phyloP scores from a whole-genome alignment of 2,797 vertebrate species.

The Balearica regulorum region DNA sequence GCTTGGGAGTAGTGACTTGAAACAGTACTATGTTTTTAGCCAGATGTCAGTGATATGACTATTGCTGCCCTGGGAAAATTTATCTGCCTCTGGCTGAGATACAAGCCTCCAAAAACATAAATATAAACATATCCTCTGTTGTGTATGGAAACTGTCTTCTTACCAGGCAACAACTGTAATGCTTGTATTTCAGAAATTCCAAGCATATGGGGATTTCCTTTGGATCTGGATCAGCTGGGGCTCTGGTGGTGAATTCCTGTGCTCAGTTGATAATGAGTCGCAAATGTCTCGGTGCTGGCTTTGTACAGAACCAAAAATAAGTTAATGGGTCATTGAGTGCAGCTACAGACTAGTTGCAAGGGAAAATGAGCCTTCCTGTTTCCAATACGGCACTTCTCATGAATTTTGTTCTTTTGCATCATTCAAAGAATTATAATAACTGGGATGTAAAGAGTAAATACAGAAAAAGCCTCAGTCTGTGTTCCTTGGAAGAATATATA shows the following conservation, averaged over 20 bases:
- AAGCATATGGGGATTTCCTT: slow-evolving; percentile 54
- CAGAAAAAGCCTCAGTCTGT: slow-evolving; percentile 36
- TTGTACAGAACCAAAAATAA: slow-evolving; percentile 32
- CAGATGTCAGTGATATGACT: neutral
- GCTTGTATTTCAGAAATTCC: slow-evolving; percentile 34
- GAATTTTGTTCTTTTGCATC: neutral
- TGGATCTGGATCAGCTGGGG: slow-evolving; percentile 38
- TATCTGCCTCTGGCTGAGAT: neutral
- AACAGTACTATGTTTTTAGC: neutral
- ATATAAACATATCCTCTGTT: neutral
- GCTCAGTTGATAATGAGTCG: slow-evolving; percentile 29
- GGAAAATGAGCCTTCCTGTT: neutral
- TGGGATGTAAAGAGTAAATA: slow-evolving; percentile 35
- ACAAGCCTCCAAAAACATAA: slow-evolving; percentile 11
- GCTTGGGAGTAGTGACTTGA: neutral
- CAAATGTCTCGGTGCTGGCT: slow-evolving; percentile 36
- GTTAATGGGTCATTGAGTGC: slow-evolving; percentile 15
- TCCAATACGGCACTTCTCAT: neutral
- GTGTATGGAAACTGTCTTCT: slow-evolving; percentile 1
- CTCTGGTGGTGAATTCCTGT: slow-evolving; percentile 16
- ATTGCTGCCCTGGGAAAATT: neutral
- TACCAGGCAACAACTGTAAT: neutral
- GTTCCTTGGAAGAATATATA: slow-evolving; percentile 41
- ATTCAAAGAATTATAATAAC: slow-evolving; percentile 15
- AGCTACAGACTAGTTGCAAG: neutral